Evolutionary conservation across 2,113 vertebrate genomes (phyloP).

Genomic region (Mirza zaza): DNA sequence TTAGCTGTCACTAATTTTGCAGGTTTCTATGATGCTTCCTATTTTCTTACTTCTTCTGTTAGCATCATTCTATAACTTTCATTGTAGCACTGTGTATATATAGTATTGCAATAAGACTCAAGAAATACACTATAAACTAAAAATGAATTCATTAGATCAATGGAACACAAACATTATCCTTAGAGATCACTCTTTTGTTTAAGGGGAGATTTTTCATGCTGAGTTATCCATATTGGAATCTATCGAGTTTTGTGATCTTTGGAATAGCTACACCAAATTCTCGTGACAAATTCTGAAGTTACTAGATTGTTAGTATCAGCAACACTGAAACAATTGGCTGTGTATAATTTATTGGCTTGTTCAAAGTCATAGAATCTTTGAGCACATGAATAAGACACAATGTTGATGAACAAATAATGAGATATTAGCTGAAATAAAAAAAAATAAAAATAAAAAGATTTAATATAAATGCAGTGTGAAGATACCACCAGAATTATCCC

Average conservation of each 20-base stretch:
- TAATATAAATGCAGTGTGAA: constrained; percentile 59
- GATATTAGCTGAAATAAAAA: background rate
- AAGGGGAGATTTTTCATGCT: background rate
- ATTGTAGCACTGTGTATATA: fast-evolving
- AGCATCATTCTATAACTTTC: background rate
- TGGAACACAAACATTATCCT: background rate
- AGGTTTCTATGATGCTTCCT: background rate
- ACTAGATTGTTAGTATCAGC: background rate
- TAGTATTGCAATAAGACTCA: background rate
- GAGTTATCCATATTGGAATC: background rate
- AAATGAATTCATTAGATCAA: background rate
- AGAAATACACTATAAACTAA: background rate
- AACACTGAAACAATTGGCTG: background rate
- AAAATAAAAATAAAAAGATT: constrained; percentile 26
- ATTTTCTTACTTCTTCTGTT: background rate
- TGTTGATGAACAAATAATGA: constrained; percentile 4
- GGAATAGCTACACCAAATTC: background rate
- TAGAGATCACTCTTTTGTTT: background rate
- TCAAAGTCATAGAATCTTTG: background rate
- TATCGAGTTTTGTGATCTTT: background rate
- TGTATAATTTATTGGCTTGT: background rate
- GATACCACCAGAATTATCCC: constrained; percentile 30
- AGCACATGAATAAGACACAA: background rate
- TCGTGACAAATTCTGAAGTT: background rate
- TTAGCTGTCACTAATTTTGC: background rate